A percentile compares a stretch with the other conserved stretches of the same genome.
Evolutionary conservation across 2,797 vertebrate species (phyloP).

Genomic region (Typhlichthys subterraneus): DNA sequence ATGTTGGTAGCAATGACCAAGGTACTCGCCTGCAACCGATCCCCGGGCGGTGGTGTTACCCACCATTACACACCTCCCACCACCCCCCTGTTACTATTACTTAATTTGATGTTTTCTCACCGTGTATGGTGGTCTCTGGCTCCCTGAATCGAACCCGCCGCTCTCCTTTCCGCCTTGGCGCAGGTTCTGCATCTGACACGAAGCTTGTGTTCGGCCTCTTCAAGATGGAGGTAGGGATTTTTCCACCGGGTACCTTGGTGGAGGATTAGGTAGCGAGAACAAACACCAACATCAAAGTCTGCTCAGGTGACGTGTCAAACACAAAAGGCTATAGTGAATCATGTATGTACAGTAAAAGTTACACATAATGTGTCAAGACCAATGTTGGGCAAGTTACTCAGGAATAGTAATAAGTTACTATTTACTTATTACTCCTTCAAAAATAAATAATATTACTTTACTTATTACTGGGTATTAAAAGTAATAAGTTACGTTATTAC

Average conservation of each 20-base stretch:
- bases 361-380: not conserved
- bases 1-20: too few relatives aligned
- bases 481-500: too few relatives aligned
- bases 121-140: slow-evolving; percentile 85
- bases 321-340: not conserved
- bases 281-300: not conserved
- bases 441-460: too few relatives aligned
- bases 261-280: slow-evolving; percentile 11
- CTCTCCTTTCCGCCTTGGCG: slow-evolving; percentile 74
- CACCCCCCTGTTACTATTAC: not conserved
- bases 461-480: too few relatives aligned
- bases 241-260: slow-evolving; percentile 65
- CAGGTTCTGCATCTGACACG: slow-evolving; percentile 51
- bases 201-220: slow-evolving; percentile 70
- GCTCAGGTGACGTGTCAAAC: not conserved
- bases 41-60: too few relatives aligned
- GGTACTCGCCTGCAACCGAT: too few relatives aligned
- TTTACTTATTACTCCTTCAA: too few relatives aligned
- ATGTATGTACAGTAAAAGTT: slow-evolving; percentile 3
- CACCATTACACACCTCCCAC: not conserved
- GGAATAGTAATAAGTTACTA: too few relatives aligned
- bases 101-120: slow-evolving; percentile 62
- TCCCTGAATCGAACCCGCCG: slow-evolving; percentile 89
- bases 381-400: too few relatives aligned
- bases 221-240: slow-evolving; percentile 86